These are phyloP conservation scores for Lethenteron reissneri DNA, from an alignment of 2,113 vertebrate species.

Conservation along the genomic window DNA sequence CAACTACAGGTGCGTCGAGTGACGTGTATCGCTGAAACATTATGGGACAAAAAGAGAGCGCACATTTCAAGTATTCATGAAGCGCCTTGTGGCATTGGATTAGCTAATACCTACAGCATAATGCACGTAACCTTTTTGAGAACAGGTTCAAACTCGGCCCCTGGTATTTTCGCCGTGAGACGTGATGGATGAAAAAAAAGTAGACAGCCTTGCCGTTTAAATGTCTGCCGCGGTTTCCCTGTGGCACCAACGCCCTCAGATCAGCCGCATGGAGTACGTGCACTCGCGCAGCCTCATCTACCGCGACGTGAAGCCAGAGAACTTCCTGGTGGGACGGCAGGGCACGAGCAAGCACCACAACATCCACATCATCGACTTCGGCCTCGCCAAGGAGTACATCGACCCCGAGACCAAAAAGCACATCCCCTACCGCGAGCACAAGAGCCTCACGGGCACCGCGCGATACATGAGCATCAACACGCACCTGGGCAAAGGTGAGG, in stretches of 20 bases:
- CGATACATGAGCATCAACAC: slow-evolving; percentile 99
- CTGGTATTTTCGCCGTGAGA: neutral
- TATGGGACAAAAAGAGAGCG: too few relatives aligned
- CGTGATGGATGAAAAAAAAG: neutral
- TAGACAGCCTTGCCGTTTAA: too few relatives aligned
- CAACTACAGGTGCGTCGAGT: too few relatives aligned
- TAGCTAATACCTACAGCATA: too few relatives aligned
- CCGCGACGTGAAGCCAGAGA: slow-evolving; percentile 92
- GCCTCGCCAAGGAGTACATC: slow-evolving; percentile 92
- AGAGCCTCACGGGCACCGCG: slow-evolving; percentile 89
- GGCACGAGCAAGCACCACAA: slow-evolving; percentile 91
- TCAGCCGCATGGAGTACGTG: slow-evolving; percentile 92
- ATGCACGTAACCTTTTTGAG: too few relatives aligned
- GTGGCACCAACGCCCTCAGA: slow-evolving; percentile 23
- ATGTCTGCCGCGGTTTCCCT: too few relatives aligned
- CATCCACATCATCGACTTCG: slow-evolving; percentile 99
- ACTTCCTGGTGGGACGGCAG: slow-evolving; percentile 89
- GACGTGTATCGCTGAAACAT: too few relatives aligned
- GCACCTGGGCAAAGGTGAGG: slow-evolving; percentile 85
- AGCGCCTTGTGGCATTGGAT: too few relatives aligned
- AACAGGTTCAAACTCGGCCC: neutral
- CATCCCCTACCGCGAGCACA: slow-evolving; percentile 96
- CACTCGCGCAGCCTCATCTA: slow-evolving; percentile 99
- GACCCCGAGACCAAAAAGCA: slow-evolving; percentile 99
- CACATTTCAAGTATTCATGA: too few relatives aligned